Base-by-base conservation (phyloP, 2,797 vertebrate genomes). In the Tangara arthus region DNA sequence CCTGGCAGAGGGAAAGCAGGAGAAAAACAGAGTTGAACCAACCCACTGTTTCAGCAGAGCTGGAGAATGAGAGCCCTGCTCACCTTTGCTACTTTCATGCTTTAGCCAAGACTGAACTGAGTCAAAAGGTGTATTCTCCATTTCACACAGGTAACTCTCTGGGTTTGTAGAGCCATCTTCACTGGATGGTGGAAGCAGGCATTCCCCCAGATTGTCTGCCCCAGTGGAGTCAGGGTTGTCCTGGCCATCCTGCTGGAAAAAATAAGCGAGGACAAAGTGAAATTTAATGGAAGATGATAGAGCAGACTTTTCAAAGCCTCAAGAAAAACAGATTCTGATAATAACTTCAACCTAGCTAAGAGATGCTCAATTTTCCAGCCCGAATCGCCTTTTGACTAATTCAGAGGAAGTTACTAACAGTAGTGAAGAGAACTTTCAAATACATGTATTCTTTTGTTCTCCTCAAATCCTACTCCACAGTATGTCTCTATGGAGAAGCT, bases 51-150 rank as follows among this genome's bases (percentile, higher is more conserved):
- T 49, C 69, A 42, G 52, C 53, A 60, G 55, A 88, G 21, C 24
- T 46, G 53, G 49, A 64, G 55, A 82, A 73, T 5, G 9, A 59
- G 35, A 50, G 12, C 10, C 4, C 3, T n/a, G 34, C 96, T 96
- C 80, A 98, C 98, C 98, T 98, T 96, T 97, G 79, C 80, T 89
- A 83, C 82, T 94, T 50, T 98, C 98, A 0, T 96, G 97, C 75
- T 98, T 97, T 89, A 98, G 95, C 98, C 98, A 98, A 87, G 98
- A 97, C 69, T 93, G 97, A 50, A 98, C 95, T 6, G 97, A 97
- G 59, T 96, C 96, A 91, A 98, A 97, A 5, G 98, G 72, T 69
- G 91, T 88, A 3, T 96, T 95, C 86, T 98, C 98, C 93, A 97
- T 96, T 93, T 98, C 98, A 50, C 97, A 96, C 34, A 98, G 93